These are phyloP conservation scores for Cataglyphis hispanica DNA, from an alignment of 1,140 invertebrate genomes.

Conservation along the genomic window DNA sequence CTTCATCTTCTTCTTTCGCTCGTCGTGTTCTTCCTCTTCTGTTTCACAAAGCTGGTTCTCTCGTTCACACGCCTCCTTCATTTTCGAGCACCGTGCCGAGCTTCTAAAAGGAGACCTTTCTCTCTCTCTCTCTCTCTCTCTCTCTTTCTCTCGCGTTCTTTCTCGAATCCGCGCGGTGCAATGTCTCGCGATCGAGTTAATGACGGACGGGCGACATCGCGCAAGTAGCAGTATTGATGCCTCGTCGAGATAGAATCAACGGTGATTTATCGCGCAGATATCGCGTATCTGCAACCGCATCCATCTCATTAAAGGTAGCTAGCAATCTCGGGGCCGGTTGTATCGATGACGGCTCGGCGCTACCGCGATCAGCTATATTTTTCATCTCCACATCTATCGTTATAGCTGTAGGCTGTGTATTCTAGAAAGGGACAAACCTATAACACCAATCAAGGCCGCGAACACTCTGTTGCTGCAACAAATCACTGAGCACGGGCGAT, in stretches of 20 bases:
- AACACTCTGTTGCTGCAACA: neutral
- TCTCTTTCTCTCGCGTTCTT: slow-evolving; percentile 5
- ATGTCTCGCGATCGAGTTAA: slow-evolving; percentile 52
- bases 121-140: slow-evolving; percentile 21
- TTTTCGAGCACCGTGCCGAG: slow-evolving; percentile 62
- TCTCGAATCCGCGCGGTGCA: slow-evolving; percentile 1
- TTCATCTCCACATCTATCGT: slow-evolving; percentile 30
- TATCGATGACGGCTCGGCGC: slow-evolving; percentile 51
- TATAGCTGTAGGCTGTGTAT: neutral
- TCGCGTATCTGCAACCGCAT: slow-evolving; percentile 58
- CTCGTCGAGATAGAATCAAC: slow-evolving; percentile 52
- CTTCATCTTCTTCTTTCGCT: slow-evolving; percentile 51
- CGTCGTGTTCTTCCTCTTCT: slow-evolving; percentile 51
- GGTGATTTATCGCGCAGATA: slow-evolving; percentile 60
- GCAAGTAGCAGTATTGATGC: slow-evolving; percentile 49
- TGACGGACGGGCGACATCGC: slow-evolving; percentile 60
- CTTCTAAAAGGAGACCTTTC: slow-evolving; percentile 64
- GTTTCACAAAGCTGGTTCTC: slow-evolving; percentile 61
- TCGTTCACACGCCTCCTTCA: slow-evolving; percentile 74
- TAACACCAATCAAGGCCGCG: neutral
- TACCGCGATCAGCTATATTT: slow-evolving; percentile 44
- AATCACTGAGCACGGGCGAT: slow-evolving; percentile 19
- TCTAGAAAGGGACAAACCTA: slow-evolving; percentile 24
- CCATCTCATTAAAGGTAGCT: slow-evolving; percentile 60
- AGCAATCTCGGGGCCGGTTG: slow-evolving; percentile 52